These are phyloP conservation scores for Prionace glauca DNA, from an alignment of 2,797 vertebrate species.

Conservation along the genomic window DNA sequence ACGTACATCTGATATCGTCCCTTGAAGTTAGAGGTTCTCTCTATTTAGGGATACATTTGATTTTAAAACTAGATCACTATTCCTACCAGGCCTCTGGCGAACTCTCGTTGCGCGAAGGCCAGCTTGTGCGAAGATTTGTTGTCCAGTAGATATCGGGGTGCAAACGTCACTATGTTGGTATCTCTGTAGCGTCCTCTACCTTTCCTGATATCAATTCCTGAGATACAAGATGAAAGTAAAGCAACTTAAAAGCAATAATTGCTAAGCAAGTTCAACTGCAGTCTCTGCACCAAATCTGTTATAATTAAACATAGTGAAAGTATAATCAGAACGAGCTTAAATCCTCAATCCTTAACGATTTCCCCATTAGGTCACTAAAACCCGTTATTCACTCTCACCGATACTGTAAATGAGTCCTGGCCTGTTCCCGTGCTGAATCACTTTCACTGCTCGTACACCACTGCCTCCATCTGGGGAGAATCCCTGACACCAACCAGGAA, in stretches of 20 bases:
- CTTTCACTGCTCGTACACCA: constrained; percentile 89
- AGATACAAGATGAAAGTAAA: not conserved
- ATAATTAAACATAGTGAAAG: no score
- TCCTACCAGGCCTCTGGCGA: constrained; percentile 86
- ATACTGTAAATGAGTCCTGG: constrained; percentile 97
- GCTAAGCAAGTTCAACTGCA: not conserved
- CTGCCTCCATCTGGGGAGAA: constrained; percentile 93
- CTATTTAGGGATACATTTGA: not conserved
- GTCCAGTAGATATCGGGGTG: constrained; percentile 88
- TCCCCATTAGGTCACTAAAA: not conserved
- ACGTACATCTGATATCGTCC: not conserved
- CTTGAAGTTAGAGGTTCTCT: not conserved
- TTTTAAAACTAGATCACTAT: not conserved
- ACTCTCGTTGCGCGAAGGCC: constrained; percentile 90
- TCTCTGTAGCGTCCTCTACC: constrained; percentile 89
- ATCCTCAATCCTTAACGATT: not conserved
- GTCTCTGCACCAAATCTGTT: not conserved
- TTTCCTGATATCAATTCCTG: constrained; percentile 91
- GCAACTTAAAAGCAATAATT: not conserved
- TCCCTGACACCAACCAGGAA: constrained; percentile 94
- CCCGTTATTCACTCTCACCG: constrained; percentile 57
- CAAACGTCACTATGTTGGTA: constrained; percentile 90
- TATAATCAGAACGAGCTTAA: not conserved
- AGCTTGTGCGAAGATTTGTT: constrained; percentile 86
- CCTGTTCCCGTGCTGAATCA: constrained; percentile 89